Conservation (phyloP, 2,888 invertebrate genomes). For the Troides oblongomaculatus region DNA sequence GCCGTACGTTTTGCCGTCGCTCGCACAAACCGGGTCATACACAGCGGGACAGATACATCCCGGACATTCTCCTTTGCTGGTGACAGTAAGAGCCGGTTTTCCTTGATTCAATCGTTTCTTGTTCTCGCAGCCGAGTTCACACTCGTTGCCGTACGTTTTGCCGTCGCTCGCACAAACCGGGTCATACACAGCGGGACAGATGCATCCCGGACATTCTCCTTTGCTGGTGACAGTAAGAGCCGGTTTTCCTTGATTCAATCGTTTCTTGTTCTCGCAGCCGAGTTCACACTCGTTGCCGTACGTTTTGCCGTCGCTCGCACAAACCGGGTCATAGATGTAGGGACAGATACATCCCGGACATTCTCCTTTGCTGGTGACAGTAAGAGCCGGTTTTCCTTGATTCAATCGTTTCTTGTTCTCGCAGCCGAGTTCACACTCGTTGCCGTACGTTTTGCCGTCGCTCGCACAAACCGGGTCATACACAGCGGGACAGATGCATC, state of each 20-base stretch:
- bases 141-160: not conserved
- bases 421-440: conserved; percentile 12
- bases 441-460: not conserved
- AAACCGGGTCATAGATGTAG: not conserved
- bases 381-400: not conserved
- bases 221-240: not conserved
- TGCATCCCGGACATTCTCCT: not conserved
- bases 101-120: not conserved
- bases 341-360: not conserved
- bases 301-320: not conserved
- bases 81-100: not conserved
- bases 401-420: not conserved
- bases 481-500: not conserved
- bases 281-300: conserved; percentile 1
- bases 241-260: not conserved
- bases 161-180: not conserved
- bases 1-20: conserved; percentile 38
- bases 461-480: not conserved
- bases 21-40: conserved; percentile 39
- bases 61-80: not conserved
- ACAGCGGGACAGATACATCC: conserved; percentile 26
- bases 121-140: conserved; percentile 1
- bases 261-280: conserved; percentile 36
- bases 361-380: not conserved
- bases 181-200: not conserved